These are phyloP conservation scores for Rana temporaria DNA, from an alignment of 2,113 vertebrate species.

Conservation along the genomic window DNA sequence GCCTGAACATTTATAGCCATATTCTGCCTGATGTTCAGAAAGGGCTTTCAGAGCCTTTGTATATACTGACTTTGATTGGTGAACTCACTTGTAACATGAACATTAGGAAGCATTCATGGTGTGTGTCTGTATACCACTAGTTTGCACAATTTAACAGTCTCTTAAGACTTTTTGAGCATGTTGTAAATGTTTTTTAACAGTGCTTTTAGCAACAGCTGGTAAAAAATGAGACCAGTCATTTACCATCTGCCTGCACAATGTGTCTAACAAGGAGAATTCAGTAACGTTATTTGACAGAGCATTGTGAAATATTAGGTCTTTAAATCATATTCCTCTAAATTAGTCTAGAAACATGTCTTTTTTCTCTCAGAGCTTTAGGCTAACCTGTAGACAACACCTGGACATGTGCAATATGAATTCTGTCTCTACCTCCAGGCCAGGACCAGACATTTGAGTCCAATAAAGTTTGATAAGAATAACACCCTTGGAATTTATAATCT, in stretches of 20 bases:
- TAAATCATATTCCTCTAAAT: slow-evolving; percentile 26
- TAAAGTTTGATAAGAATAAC: slow-evolving; percentile 8
- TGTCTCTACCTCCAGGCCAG: slow-evolving; percentile 18
- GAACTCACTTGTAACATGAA: too few relatives aligned
- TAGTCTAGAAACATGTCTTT: slow-evolving; percentile 1
- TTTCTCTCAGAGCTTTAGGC: slow-evolving; percentile 2
- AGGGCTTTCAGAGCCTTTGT: too few relatives aligned
- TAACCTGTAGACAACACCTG: slow-evolving; percentile 8
- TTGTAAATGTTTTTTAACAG: too few relatives aligned
- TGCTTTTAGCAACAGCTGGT: too few relatives aligned
- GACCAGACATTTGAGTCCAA: neutral
- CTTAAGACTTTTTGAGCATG: too few relatives aligned
- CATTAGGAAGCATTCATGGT: too few relatives aligned
- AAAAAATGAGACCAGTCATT: too few relatives aligned
- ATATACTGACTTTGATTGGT: too few relatives aligned
- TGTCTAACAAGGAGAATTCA: neutral
- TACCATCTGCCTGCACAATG: neutral
- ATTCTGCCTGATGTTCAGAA: too few relatives aligned
- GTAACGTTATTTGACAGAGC: neutral
- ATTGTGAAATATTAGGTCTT: neutral
- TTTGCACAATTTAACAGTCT: too few relatives aligned
- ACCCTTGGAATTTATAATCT: neutral
- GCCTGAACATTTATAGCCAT: too few relatives aligned
- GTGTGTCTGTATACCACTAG: too few relatives aligned
- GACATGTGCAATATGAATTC: neutral